Evolutionary conservation across 2,888 invertebrate species (phyloP), one percentile per base, ranked within the genome.

Genomic region (Trichogramma evanescens): DNA sequence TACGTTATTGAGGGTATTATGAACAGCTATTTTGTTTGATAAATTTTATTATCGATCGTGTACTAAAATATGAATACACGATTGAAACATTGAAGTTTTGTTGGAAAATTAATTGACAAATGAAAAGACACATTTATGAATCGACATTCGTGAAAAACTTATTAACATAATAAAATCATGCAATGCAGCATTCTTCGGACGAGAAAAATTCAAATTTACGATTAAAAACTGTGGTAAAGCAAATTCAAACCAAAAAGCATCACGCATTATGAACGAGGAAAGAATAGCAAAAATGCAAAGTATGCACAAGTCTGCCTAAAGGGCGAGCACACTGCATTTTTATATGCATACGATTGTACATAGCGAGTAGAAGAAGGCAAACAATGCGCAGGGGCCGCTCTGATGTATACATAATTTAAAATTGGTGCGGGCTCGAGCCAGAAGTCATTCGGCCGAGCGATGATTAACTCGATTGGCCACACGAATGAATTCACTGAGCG

Each of bases 401-500:
- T 50, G 6, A 41, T 50, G 6, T 50, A 50, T n/a, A 26, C 39
- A 41, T 8, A 41, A 39, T 40, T 26, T 9, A 50, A 50, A 10
- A 53, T 41, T 40, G 26, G 46, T 52, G 39, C 9, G 10, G 7
- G 39, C 13, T 4, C 10, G 5, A 41, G 3, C 63, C 59, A 59
- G 61, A 64, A 67, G 67, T 67, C 65, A 65, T 62, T 64, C 66
- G 63, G 48, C 61, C 61, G 66, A 65, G 26, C 63, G 68, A 70
- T 71, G 70, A 72, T 71, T 70, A 71, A 71, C 70, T 67, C 63
- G 65, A 10, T 39, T 38, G 44, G 8, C 9, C 63, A 56, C 59
- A 63, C 64, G 65, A 61, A 61, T 62, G 63, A 65, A 58, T 64
- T 64, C 65, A 56, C 61, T 61, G 54, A 54, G 48, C 61, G 67